phyloP scores from a whole-genome alignment of 2,797 vertebrate species.

The Urosaurus nigricauda region DNA sequence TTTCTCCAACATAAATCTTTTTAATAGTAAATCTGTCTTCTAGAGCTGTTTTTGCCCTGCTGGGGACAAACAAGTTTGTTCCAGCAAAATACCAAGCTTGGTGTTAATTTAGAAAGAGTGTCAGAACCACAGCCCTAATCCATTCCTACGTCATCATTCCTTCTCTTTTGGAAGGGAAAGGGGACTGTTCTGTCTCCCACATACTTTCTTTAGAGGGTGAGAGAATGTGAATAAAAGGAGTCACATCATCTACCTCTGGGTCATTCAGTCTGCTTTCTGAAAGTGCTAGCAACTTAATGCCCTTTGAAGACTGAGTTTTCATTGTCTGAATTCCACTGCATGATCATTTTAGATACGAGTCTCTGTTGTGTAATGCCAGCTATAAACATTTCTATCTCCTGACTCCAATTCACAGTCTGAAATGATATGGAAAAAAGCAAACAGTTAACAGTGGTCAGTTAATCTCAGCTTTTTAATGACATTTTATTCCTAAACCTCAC shows the following conservation, averaged over 20 bases:
- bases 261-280: background rate
- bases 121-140: background rate
- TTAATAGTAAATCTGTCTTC: background rate
- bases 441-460: background rate
- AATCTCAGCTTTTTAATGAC: background rate
- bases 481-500: conserved; percentile 10
- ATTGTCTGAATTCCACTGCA: background rate
- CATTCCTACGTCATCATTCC: background rate
- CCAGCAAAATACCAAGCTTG: background rate
- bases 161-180: too few species aligned
- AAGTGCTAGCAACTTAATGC: background rate
- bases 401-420: background rate
- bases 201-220: background rate
- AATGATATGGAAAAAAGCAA: too few species aligned
- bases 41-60: background rate
- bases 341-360: background rate
- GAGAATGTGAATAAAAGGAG: background rate
- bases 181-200: too few species aligned
- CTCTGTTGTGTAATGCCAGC: background rate
- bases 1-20: background rate
- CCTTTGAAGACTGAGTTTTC: background rate
- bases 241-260: background rate
- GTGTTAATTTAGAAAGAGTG: background rate
- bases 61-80: background rate
- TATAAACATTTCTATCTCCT: background rate